phyloP scores from a whole-genome alignment of 2,888 invertebrate species.

The Empis livida region DNA sequence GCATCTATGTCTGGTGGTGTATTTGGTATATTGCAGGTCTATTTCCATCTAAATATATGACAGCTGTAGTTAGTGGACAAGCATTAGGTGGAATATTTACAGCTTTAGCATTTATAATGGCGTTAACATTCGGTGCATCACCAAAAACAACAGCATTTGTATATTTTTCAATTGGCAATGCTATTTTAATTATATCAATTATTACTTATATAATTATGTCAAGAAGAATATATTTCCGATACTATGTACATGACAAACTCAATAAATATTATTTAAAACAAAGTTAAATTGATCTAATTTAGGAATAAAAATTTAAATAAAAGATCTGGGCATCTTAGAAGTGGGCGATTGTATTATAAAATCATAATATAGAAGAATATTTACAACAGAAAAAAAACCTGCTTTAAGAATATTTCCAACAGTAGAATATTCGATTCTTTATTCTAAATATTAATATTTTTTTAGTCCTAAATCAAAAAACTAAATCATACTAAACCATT shows the following conservation, averaged over 20 bases:
- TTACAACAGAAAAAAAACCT: no score
- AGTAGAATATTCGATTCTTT: no score
- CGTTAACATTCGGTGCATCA: conserved; percentile 67
- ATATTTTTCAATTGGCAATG: conserved; percentile 78
- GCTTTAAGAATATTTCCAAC: no score
- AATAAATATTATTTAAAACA: no score
- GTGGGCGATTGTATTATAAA: no score
- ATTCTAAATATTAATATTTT: no score
- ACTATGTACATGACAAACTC: conserved; percentile 44
- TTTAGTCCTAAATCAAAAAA: no score
- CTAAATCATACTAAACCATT: no score
- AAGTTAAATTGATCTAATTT: no score
- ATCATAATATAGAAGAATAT: no score
- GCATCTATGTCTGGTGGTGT: conserved; percentile 78
- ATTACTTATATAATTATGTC: conserved; percentile 56
- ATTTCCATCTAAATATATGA: conserved; percentile 78
- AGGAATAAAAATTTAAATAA: no score
- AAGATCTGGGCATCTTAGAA: no score
- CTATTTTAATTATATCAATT: conserved; percentile 56
- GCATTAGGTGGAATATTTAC: conserved; percentile 86
- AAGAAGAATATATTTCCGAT: conserved; percentile 60
- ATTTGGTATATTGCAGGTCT: conserved; percentile 75
- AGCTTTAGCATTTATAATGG: conserved; percentile 69
- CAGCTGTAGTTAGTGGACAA: conserved; percentile 83
- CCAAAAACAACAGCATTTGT: conserved; percentile 71